Conservation (phyloP, 30 jellyfish, hydroid and myxozoan genomes). For the Turritopsis dohrnii region DNA sequence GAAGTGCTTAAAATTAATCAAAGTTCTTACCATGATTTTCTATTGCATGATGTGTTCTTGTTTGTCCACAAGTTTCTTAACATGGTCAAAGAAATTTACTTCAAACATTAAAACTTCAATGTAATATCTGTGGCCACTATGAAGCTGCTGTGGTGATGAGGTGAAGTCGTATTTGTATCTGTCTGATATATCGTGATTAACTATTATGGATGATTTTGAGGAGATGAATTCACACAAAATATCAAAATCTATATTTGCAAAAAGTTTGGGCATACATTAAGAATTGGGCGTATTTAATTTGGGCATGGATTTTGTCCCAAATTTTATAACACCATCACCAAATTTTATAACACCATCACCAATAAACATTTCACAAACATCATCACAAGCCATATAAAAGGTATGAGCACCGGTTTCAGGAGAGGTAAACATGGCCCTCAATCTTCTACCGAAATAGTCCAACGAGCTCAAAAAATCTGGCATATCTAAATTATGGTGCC, state of each 20-base stretch:
- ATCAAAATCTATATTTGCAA: too few species aligned
- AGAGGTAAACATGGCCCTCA: not conserved
- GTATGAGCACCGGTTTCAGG: not conserved
- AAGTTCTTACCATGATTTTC: too few species aligned
- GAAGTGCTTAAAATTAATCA: too few species aligned
- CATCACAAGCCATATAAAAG: not conserved
- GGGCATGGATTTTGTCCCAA: too few species aligned
- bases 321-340: too few species aligned
- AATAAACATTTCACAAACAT: not conserved
- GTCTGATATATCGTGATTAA: not conserved
- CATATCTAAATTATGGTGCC: not conserved
- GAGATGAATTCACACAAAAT: too few species aligned
- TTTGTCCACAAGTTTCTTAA: too few species aligned
- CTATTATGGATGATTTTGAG: not conserved
- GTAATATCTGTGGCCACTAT: constrained; percentile 36
- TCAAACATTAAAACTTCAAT: constrained; percentile 36
- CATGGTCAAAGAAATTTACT: constrained; percentile 30
- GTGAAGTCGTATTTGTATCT: not conserved
- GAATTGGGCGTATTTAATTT: too few species aligned
- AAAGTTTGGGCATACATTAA: too few species aligned
- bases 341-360: not conserved
- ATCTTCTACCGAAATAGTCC: not conserved
- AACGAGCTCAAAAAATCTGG: not conserved
- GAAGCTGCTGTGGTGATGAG: constrained; percentile 14
- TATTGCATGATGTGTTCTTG: too few species aligned